Base-by-base conservation (phyloP, 1,140 invertebrate species). In the Cherax destructor region DNA sequence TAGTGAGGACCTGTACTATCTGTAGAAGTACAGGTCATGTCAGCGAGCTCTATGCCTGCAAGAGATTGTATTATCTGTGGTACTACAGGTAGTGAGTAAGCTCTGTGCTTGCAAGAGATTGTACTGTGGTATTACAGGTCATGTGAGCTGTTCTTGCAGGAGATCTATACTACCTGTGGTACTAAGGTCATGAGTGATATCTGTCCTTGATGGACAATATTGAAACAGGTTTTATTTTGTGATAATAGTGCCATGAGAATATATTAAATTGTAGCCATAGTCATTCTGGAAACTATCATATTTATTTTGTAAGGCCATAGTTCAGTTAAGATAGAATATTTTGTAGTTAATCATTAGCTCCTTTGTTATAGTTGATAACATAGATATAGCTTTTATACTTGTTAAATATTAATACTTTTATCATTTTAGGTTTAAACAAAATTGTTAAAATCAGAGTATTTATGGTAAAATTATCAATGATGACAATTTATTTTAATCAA, bases 301-400 rank as follows among this genome's bases (percentile, higher is more conserved):
- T 81, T 56, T 56, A 50, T 74, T 81, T 81, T 81, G 24, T 56
- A 81, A 59, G n/a, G 79, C 79, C 18, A 81, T 56, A 56, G 79
- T 81, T 81, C 24, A 59, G 79, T 81, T 81, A 18, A 81, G 21
- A 81, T 81, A 18, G 56, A 24, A 81, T 81, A 81, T 30, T 52
- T 81, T 81, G 79, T 81, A 81, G 79, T 81, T 59, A 59, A 81
- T 81, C 56, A 50, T 50, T 81, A 81, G 79, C 56, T 81, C 56
- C 49, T 81, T 81, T 81, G 79, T 81, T 81, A 81, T 47, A 81
- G 56, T 81, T 81, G 79, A 81, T 81, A 81, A 81, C 79, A 81
- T 81, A 81, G 79, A 59, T 81, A 81, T 81, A 81, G 79, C 56
- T 81, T 81, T 81, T 81, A 81, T 81, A 81, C 79, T 81, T 81